A percentile compares a stretch with the other conserved stretches of the same genome.
These are phyloP conservation scores for Labia minor DNA, from an alignment of 2,888 invertebrate species.

Conservation along the genomic window DNA sequence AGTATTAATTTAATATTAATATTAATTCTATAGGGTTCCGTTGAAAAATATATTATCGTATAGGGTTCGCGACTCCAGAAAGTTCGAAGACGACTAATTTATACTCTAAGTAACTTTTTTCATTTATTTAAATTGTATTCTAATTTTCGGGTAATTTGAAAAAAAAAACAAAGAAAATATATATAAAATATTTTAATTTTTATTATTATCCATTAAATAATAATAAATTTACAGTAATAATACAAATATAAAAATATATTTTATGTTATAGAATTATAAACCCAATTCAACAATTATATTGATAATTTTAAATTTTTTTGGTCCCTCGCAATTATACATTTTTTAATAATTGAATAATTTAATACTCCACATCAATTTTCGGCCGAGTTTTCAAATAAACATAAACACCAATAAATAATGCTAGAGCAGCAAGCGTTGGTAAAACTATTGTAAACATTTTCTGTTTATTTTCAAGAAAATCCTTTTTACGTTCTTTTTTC, in stretches of 20 bases:
- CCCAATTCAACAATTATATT: neutral
- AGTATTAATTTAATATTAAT: too few species aligned
- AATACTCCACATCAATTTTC: constrained; percentile 28
- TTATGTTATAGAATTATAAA: neutral
- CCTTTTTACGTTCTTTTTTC: constrained; percentile 73
- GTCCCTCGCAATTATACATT: neutral
- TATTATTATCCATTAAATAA: neutral
- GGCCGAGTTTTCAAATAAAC: constrained; percentile 73
- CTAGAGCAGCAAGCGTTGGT: constrained; percentile 58
- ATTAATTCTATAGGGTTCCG: too few species aligned
- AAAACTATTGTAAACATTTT: constrained; percentile 67
- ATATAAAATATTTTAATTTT: neutral
- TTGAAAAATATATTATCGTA: too few species aligned
- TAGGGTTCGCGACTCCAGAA: too few species aligned
- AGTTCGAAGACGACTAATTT: too few species aligned
- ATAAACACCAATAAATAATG: constrained; percentile 59
- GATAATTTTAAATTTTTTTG: neutral
- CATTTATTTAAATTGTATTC: too few species aligned
- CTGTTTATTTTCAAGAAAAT: constrained; percentile 66
- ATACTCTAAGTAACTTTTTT: too few species aligned
- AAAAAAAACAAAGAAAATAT: neutral
- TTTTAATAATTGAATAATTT: too few species aligned
- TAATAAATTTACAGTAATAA: neutral
- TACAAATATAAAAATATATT: constrained; percentile 4
- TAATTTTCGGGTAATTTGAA: neutral